phyloP scores from a whole-genome alignment of 2,797 vertebrate genomes.

The Nasua narica region DNA sequence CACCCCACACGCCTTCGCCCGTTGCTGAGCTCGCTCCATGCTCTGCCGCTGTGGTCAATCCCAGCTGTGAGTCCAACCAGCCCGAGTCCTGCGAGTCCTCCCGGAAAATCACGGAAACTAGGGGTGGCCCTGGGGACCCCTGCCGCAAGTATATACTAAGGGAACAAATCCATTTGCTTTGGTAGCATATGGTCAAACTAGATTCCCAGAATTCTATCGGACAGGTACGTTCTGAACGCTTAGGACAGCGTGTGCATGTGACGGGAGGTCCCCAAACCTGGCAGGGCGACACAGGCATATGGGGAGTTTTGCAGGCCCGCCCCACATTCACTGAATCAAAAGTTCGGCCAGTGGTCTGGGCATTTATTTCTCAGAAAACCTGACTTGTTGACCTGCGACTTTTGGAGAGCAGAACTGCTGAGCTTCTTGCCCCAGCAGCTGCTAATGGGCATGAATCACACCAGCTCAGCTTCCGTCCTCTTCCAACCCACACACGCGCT shows the following conservation, averaged over 20 bases:
- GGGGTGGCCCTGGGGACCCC: not conserved
- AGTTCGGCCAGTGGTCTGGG: not conserved
- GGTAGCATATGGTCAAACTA: not conserved
- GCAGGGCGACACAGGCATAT: not conserved
- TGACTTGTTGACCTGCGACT: not conserved
- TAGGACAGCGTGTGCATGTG: not conserved
- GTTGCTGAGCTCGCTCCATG: not conserved
- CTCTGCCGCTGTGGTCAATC: too few species aligned
- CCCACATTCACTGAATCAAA: not conserved
- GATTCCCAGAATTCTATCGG: not conserved
- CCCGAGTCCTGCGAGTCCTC: not conserved
- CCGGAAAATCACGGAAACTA: not conserved
- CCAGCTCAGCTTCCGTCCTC: not conserved
- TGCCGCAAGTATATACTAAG: not conserved
- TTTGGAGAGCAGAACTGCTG: not conserved
- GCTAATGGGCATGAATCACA: not conserved
- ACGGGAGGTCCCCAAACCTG: not conserved
- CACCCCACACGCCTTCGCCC: not conserved
- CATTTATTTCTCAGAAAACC: not conserved
- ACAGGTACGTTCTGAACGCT: not conserved
- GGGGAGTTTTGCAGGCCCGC: not conserved
- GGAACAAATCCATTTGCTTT: not conserved
- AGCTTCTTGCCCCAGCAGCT: not conserved
- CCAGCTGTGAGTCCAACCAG: rapidly evolving
- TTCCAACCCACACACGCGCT: not conserved